phyloP scores from a whole-genome alignment of 2,113 vertebrate species.

The Hipposideros armiger region DNA sequence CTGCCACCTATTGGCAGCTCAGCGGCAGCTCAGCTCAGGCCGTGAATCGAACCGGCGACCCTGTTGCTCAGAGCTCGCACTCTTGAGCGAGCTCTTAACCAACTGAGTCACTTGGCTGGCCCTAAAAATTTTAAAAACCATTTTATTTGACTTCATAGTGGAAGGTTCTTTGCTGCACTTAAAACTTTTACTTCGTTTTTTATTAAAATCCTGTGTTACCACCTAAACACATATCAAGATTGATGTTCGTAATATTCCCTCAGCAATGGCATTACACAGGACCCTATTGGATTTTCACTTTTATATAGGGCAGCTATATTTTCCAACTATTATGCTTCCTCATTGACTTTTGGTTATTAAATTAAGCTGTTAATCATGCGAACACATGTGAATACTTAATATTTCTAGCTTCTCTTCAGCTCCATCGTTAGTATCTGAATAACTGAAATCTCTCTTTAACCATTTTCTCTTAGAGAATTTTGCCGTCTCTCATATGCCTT shows the following conservation, averaged over 20 bases:
- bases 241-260: accelerated
- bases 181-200: background rate
- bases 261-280: accelerated
- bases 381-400: accelerated
- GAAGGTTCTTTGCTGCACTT: background rate
- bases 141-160: background rate
- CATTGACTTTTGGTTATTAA: background rate
- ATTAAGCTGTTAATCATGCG: background rate
- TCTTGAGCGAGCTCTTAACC: too few species aligned
- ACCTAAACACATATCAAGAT: background rate
- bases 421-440: background rate
- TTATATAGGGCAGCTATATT: background rate
- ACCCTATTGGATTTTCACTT: background rate
- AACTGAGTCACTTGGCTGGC: too few species aligned
- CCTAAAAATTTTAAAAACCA: background rate
- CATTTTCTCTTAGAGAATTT: background rate
- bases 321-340: background rate
- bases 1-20: too few species aligned
- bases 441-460: background rate
- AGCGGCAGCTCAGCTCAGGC: too few species aligned
- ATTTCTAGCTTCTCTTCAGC: background rate
- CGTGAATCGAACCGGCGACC: too few species aligned
- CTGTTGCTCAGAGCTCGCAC: too few species aligned
- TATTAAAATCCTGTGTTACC: background rate
- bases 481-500: background rate